Conservation (phyloP, 2,797 vertebrate species). For the Merluccius polli region DNA sequence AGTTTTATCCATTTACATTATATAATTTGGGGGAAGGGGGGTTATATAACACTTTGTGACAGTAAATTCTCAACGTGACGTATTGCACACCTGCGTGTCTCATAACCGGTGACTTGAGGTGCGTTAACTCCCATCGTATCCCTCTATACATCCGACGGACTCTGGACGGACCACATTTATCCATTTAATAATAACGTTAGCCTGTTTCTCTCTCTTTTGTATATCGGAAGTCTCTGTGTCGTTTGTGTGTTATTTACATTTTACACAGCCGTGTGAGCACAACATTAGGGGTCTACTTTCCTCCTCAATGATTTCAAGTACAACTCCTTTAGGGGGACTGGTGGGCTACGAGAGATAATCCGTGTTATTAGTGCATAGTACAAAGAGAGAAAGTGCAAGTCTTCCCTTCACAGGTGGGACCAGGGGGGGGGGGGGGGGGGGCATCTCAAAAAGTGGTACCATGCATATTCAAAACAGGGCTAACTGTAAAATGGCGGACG, state of each 20-base stretch:
- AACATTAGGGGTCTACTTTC: constrained; percentile 73
- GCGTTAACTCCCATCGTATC: constrained; percentile 59
- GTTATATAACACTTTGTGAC: constrained; percentile 81
- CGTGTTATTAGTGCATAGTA: constrained; percentile 94
- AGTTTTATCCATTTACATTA: constrained; percentile 92
- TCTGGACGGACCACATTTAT: constrained; percentile 31
- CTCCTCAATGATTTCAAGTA: constrained; percentile 87
- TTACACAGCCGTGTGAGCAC: constrained; percentile 79
- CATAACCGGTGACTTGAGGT: constrained; percentile 74
- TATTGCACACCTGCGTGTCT: constrained; percentile 78
- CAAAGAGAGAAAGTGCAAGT: constrained; percentile 98
- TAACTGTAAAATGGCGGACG: constrained; percentile 54
- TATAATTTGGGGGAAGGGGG: constrained; percentile 76
- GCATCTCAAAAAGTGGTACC: constrained; percentile 79
- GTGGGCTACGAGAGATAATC: constrained; percentile 63
- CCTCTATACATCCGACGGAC: constrained; percentile 50
- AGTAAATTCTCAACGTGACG: constrained; percentile 80
- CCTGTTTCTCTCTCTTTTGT: constrained; percentile 55
- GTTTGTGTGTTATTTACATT: constrained; percentile 89
- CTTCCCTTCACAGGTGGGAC: constrained; percentile 80
- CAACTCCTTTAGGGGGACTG: constrained; percentile 78
- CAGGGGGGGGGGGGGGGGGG: constrained; percentile 72
- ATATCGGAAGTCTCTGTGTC: constrained; percentile 70
- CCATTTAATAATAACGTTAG: constrained; percentile 34
- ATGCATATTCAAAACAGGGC: constrained; percentile 77